Percentiles rank a stretch among this genome's conserved stretches.
Evolutionary conservation across 2,113 vertebrate genomes (phyloP).

Genomic region (Gorsachius goisagi): DNA sequence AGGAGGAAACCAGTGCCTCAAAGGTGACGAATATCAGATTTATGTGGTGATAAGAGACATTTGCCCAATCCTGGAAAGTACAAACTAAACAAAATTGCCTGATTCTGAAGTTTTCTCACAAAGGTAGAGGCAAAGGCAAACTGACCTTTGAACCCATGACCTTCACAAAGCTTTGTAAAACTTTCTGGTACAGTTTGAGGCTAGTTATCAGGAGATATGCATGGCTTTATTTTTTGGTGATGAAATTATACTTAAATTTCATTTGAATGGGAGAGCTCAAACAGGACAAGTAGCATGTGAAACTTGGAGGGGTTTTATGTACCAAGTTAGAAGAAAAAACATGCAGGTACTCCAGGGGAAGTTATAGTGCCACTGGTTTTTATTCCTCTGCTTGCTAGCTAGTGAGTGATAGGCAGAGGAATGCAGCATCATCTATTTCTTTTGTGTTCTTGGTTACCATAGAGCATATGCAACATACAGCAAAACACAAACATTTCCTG

Average conservation of each 20-base stretch:
- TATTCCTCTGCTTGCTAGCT: conserved; percentile 5
- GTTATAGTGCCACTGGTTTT: neutral
- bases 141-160: neutral
- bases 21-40: neutral
- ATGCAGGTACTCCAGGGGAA: neutral
- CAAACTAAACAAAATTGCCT: neutral
- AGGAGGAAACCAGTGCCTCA: neutral
- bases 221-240: neutral
- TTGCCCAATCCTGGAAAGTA: neutral
- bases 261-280: neutral
- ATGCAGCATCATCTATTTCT: conserved; percentile 62
- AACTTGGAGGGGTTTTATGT: neutral
- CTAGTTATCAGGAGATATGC: neutral
- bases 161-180: neutral
- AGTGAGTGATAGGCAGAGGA: conserved; percentile 34
- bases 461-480: conserved; percentile 31
- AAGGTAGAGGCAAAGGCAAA: neutral
- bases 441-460: conserved; percentile 50
- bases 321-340: neutral
- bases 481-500: conserved; percentile 56
- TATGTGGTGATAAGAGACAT: neutral
- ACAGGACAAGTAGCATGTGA: neutral
- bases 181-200: neutral
- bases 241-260: neutral
- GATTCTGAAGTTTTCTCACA: neutral